These are phyloP conservation scores for Chamaetylas fuelleborni DNA, from an alignment of 2,113 vertebrate genomes.

Conservation along the genomic window DNA sequence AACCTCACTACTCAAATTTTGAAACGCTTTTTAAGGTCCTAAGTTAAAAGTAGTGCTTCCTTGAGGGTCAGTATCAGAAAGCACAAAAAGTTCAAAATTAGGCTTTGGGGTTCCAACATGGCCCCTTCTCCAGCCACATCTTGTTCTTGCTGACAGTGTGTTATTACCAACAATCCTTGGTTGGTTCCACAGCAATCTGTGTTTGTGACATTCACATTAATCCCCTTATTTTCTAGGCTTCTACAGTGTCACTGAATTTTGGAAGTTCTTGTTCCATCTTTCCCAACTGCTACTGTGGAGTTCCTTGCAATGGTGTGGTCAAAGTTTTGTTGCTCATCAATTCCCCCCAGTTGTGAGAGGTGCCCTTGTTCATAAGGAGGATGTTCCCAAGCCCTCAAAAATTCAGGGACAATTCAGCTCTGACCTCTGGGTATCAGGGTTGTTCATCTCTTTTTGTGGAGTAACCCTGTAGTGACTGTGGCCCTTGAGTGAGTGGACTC, in stretches of 20 bases:
- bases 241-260: not conserved
- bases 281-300: not conserved
- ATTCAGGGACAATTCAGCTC: not conserved
- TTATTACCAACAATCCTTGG: no score
- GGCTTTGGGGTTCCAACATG: no score
- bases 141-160: not conserved
- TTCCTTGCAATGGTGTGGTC: not conserved
- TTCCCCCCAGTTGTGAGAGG: not conserved
- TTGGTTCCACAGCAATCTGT: accelerated
- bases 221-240: not conserved
- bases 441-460: not conserved
- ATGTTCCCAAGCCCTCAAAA: not conserved
- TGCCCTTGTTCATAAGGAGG: not conserved
- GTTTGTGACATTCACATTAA: not conserved
- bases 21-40: no score
- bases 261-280: not conserved
- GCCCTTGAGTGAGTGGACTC: not conserved
- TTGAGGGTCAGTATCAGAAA: no score
- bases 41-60: no score
- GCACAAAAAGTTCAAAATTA: no score
- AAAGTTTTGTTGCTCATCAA: not conserved
- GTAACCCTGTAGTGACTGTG: not conserved
- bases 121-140: not conserved
- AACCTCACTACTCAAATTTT: no score
- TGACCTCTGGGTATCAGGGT: accelerated